Base-by-base conservation (phyloP, 2,888 invertebrate species). In the Andricus quercusramuli region DNA sequence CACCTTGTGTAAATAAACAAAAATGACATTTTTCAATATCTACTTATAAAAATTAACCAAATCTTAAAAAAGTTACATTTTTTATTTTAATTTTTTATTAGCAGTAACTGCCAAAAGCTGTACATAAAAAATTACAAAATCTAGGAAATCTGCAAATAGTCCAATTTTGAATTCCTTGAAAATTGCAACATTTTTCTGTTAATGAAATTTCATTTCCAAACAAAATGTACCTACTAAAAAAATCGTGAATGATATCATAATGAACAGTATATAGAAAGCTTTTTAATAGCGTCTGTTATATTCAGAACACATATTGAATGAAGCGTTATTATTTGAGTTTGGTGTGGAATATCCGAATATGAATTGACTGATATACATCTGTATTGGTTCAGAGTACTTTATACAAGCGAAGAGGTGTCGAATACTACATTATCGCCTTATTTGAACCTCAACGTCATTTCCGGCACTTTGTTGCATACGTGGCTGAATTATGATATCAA, bases 401-500 rank as follows among this genome's bases (percentile, higher is more conserved):
- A 74, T 74, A 74, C 32, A 56, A 56, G 74, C 74, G 32, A 51
- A 13, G 51, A 74, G 74, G 74, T 74, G 74, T 56, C 56, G 56
- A 74, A 74, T 74, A 29, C 74, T 56, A 32, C 51, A 70, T 56
- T 74, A 74, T 56, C 51, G 74, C 74, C 51, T 74, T 74, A 74
- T 74, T 74, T 74, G 29, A 74, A 47, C 20, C n/a, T 74, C 32
- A 74, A 56, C 74, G 74, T 74, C 74, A 74, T 32, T 74, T 74
- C 74, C 74, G 74, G 74, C 37, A 74, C 51, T 74, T 25, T 32
- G 32, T 3, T 56, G 32, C 74, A 74, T 74, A 74, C 74, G 74
- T 74, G 74, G 13, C 32, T 74, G 51, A 74, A 74, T 56, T 74
- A 25, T 74, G 29, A n/a, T 74, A 74, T 74, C 74, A 74, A 70